These are phyloP conservation scores for Drosophila gaucha DNA, from an alignment of 2,888 invertebrate genomes.

Conservation along the genomic window DNA sequence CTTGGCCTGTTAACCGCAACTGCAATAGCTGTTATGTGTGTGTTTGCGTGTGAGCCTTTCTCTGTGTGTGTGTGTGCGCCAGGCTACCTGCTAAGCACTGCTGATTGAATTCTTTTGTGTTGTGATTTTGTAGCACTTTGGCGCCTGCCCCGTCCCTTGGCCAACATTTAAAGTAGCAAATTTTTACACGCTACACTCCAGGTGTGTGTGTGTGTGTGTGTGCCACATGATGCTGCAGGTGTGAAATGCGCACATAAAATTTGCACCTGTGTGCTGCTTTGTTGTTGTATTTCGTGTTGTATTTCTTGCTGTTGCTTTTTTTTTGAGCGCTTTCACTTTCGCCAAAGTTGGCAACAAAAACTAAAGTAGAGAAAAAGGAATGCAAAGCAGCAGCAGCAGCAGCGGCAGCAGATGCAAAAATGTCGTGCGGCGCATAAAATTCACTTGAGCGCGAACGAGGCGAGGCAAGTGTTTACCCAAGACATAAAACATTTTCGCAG, in stretches of 20 bases:
- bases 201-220: constrained; percentile 17
- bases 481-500: constrained; percentile 79
- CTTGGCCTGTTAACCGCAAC: constrained; percentile 79
- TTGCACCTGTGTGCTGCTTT: constrained; percentile 60
- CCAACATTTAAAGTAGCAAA: constrained; percentile 75
- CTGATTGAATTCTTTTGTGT: constrained; percentile 80
- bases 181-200: constrained; percentile 52
- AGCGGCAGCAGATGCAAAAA: constrained; percentile 63
- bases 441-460: constrained; percentile 53
- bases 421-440: constrained; percentile 74
- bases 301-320: constrained; percentile 21
- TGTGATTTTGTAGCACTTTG: constrained; percentile 78
- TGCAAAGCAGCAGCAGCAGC: constrained; percentile 39
- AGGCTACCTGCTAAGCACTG: constrained; percentile 72
- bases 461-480: constrained; percentile 73
- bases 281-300: constrained; percentile 32
- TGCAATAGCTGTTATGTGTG: constrained; percentile 45
- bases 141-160: constrained; percentile 42
- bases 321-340: constrained; percentile 64
- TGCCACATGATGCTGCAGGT: constrained; percentile 61
- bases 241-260: constrained; percentile 77
- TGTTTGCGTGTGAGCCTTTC: constrained; percentile 17
- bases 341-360: constrained; percentile 42
- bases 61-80: constrained; percentile 24
- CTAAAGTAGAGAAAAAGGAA: constrained; percentile 27